Evolutionary conservation across 2,113 vertebrate species (phyloP).

Genomic region (Vicugna pacos): DNA sequence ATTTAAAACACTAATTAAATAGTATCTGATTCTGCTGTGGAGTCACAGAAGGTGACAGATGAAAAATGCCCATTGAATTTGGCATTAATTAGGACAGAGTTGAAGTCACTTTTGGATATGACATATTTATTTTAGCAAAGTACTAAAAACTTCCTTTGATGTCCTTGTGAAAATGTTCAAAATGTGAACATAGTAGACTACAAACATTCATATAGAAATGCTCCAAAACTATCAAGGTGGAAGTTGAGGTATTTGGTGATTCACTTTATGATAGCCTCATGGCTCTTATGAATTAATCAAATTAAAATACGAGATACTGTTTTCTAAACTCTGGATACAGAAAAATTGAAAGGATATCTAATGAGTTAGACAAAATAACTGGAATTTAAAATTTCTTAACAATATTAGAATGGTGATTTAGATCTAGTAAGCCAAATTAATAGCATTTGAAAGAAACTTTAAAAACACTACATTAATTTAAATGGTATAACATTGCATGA

Average conservation of each 20-base stretch:
- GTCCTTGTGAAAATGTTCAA: neutral
- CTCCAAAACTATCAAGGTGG: neutral
- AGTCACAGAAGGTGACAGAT: neutral
- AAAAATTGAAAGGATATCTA: neutral
- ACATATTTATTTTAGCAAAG: conserved; percentile 6
- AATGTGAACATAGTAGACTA: neutral
- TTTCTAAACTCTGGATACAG: neutral
- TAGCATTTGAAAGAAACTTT: neutral
- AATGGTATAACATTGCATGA: neutral
- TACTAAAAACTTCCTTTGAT: neutral
- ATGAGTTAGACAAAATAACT: neutral
- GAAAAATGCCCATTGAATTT: neutral
- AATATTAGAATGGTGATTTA: neutral
- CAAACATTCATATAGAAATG: neutral
- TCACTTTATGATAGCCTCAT: neutral
- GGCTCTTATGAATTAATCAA: neutral
- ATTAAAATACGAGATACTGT: neutral
- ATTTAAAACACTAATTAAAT: neutral
- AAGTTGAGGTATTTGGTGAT: neutral
- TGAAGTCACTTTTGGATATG: neutral
- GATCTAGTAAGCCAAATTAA: neutral
- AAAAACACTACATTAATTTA: neutral
- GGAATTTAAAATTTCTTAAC: neutral
- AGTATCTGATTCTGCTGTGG: neutral
- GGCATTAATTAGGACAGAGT: neutral